A percentile compares a stretch with the other conserved stretches of the same genome.
phyloP scores from a whole-genome alignment of 2,113 vertebrate genomes.

The Lanius collurio region DNA sequence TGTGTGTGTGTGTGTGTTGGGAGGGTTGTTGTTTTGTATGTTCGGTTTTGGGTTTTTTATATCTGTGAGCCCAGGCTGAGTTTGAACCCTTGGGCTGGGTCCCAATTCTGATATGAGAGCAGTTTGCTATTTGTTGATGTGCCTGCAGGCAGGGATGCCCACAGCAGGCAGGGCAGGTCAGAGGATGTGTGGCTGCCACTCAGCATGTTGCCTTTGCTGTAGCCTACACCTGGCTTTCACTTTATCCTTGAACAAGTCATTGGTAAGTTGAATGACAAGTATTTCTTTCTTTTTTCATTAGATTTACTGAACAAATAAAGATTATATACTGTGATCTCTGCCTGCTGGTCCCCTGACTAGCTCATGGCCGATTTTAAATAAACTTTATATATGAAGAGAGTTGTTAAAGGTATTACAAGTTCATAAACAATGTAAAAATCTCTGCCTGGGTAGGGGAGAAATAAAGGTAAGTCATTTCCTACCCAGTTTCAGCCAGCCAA shows the following conservation, averaged over 20 bases:
- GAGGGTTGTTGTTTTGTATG: not conserved
- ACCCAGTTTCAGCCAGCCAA: not conserved
- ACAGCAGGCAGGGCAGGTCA: not conserved
- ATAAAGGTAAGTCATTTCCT: not conserved
- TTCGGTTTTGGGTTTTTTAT: not conserved
- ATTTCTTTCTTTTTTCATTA: not conserved
- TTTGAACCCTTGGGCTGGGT: not conserved
- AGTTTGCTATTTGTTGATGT: not conserved
- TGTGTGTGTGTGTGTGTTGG: too few relatives aligned
- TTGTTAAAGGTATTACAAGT: not conserved
- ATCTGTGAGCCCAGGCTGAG: not conserved
- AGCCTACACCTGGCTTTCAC: not conserved
- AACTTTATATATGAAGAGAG: not conserved
- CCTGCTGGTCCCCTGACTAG: not conserved
- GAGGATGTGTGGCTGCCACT: not conserved
- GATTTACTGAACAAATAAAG: not conserved
- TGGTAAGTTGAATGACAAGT: not conserved
- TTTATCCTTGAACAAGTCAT: not conserved
- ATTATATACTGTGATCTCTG: not conserved
- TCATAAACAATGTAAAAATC: not conserved
- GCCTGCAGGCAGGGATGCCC: not conserved
- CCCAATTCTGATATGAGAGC: rapidly evolving
- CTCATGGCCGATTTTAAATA: not conserved
- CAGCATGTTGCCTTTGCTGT: not conserved
- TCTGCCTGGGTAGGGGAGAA: not conserved